Percentiles rank a stretch among this genome's conserved stretches.
phyloP scores from a whole-genome alignment of 2,113 vertebrate genomes.

The Rhombomys opimus region DNA sequence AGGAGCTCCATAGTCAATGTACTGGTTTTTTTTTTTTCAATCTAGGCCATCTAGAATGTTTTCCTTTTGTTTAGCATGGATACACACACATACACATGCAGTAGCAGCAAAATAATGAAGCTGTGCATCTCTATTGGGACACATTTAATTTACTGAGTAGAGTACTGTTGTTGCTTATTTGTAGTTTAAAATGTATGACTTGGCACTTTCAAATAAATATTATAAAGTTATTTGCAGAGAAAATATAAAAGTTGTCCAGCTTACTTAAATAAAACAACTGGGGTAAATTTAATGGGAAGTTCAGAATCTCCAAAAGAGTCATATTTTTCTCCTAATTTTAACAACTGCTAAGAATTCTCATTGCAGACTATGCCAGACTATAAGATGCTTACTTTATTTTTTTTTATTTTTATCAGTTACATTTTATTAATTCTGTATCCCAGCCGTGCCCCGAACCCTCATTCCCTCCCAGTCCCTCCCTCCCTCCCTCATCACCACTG shows the following conservation, averaged over 20 bases:
- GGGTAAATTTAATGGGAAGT: neutral
- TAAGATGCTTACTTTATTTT: conserved; percentile 63
- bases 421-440: no score
- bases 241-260: conserved; percentile 58
- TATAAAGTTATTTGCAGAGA: conserved; percentile 58
- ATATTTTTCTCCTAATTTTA: conserved; percentile 25
- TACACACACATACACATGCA: conserved; percentile 11
- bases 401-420: no score
- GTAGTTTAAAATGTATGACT: conserved; percentile 51
- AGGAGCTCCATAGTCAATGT: conserved; percentile 68
- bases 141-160: conserved; percentile 54
- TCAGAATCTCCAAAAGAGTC: conserved; percentile 60
- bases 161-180: neutral
- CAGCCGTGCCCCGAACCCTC: no score
- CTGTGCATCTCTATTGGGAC: conserved; percentile 60
- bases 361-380: conserved; percentile 38
- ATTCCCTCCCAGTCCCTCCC: no score
- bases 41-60: conserved; percentile 67
- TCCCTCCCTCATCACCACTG: no score
- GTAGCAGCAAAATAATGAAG: conserved; percentile 75
- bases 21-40: conserved; percentile 49
- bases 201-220: conserved; percentile 65
- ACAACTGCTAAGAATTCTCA: conserved; percentile 30
- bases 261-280: conserved; percentile 53
- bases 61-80: conserved; percentile 48